phyloP scores from a whole-genome alignment of 2,113 vertebrate species.

The Phylloscopus trochiloides region DNA sequence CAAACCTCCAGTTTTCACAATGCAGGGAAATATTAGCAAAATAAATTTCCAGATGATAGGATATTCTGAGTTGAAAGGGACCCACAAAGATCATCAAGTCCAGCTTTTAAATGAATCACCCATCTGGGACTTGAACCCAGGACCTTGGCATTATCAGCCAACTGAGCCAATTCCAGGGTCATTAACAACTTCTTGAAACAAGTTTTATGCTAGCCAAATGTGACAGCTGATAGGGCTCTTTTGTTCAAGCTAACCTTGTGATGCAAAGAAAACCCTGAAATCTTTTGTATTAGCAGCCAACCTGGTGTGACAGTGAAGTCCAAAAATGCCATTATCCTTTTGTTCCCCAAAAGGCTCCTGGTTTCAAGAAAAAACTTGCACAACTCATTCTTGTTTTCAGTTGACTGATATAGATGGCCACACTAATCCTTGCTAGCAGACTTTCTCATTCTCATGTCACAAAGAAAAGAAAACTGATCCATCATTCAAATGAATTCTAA shows the following conservation, averaged over 20 bases:
- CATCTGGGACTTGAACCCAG: neutral
- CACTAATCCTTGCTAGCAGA: neutral
- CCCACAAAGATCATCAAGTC: neutral
- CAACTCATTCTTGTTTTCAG: neutral
- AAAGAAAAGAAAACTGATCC: neutral
- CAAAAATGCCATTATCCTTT: neutral
- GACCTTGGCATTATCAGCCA: neutral
- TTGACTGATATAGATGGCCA: neutral
- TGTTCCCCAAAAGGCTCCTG: neutral
- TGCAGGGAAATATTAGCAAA: neutral
- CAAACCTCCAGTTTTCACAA: neutral
- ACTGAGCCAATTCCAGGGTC: neutral
- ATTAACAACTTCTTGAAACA: neutral
- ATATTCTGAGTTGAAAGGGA: neutral
- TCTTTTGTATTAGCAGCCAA: neutral
- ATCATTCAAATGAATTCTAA: neutral
- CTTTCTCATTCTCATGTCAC: neutral
- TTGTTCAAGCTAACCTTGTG: neutral
- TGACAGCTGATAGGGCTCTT: neutral
- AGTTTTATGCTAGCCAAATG: neutral
- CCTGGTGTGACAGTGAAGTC: neutral
- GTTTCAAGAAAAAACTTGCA: neutral
- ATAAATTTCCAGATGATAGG: neutral
- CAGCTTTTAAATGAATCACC: neutral
- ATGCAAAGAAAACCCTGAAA: neutral